phyloP scores from a whole-genome alignment of 2,888 invertebrate species.

The Caenorhabditis sp. region DNA sequence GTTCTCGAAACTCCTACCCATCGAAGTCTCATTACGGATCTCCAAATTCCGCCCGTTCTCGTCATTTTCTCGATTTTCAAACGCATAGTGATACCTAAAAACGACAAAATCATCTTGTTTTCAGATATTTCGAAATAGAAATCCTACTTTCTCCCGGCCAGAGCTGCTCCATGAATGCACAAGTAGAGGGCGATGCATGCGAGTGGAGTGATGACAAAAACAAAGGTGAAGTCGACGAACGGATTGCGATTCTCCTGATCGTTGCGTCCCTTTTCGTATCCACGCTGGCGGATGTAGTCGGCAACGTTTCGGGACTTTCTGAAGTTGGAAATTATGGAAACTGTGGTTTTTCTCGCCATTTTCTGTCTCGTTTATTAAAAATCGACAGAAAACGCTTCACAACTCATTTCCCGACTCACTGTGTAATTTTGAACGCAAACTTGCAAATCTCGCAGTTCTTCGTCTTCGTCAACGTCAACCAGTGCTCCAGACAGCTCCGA shows the following conservation, averaged over 20 bases:
- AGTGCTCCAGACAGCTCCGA: constrained; percentile 88
- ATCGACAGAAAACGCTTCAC: no score
- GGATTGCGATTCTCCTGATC: constrained; percentile 84
- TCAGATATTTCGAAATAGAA: background rate
- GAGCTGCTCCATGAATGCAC: constrained; percentile 80
- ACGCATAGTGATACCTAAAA: constrained; percentile 54
- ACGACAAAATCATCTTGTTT: background rate
- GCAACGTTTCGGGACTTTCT: constrained; percentile 84
- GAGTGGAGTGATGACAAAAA: constrained; percentile 86
- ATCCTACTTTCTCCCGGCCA: constrained; percentile 47
- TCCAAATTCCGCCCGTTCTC: constrained; percentile 47
- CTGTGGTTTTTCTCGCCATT: no score
- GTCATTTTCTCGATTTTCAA: constrained; percentile 45
- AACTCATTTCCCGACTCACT: no score
- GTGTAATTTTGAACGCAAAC: constrained; percentile 87
- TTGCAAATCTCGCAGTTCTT: constrained; percentile 90
- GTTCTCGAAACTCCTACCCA: constrained; percentile 43
- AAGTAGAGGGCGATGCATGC: constrained; percentile 85
- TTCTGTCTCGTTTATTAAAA: no score
- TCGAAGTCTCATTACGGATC: constrained; percentile 58
- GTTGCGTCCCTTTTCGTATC: constrained; percentile 41
- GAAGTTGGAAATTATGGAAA: no score
- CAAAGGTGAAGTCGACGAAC: constrained; percentile 86
- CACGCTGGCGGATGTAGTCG: constrained; percentile 57
- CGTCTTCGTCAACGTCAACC: constrained; percentile 88